These are phyloP conservation scores for Lasioglossum lativentre DNA, from an alignment of 2,888 invertebrate genomes.

Conservation along the genomic window DNA sequence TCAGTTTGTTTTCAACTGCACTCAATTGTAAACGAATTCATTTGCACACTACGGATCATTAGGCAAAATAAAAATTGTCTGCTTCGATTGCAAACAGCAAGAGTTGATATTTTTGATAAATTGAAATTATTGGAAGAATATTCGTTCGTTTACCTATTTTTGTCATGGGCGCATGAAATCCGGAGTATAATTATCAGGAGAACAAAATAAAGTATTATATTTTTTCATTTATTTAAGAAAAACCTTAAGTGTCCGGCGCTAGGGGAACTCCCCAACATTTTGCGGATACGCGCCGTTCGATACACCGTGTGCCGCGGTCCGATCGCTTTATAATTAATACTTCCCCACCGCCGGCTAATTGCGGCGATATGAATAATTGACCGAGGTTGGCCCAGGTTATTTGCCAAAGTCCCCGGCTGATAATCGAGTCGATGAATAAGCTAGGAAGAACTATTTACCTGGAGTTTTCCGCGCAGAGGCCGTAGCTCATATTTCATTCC, in stretches of 20 bases:
- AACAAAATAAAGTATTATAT: background rate
- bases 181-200: too few relatives aligned
- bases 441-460: constrained; percentile 43
- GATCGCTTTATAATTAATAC: constrained; percentile 1
- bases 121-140: too few relatives aligned
- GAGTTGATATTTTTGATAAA: too few relatives aligned
- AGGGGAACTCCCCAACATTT: rapidly evolving
- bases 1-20: too few relatives aligned
- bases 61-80: background rate
- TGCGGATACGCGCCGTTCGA: background rate
- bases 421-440: constrained; percentile 48
- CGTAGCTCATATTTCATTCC: constrained; percentile 55
- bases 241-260: background rate
- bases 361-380: constrained; percentile 5
- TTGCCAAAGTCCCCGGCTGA: background rate
- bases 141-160: too few relatives aligned
- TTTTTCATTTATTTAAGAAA: background rate
- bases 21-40: too few relatives aligned
- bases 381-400: background rate
- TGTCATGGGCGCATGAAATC: too few relatives aligned
- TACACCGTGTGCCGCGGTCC: background rate
- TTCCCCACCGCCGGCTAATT: background rate
- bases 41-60: too few relatives aligned
- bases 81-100: too few relatives aligned
- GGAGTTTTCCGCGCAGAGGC: constrained; percentile 28